phyloP scores from a whole-genome alignment of 2,797 vertebrate genomes.

The Strix occidentalis region DNA sequence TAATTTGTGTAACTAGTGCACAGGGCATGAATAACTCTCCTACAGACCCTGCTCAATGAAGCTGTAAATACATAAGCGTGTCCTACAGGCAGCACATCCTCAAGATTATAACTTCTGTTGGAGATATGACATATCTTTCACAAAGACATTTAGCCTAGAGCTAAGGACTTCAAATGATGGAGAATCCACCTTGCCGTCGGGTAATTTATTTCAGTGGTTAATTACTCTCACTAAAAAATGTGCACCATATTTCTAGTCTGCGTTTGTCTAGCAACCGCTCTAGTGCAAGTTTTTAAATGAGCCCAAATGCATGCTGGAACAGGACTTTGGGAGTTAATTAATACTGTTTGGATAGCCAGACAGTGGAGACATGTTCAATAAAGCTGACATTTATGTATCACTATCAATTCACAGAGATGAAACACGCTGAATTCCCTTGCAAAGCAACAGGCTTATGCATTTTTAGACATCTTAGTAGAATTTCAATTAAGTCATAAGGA shows the following conservation, averaged over 20 bases:
- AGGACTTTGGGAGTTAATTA: conserved; percentile 58
- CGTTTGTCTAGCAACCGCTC: neutral
- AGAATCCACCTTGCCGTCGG: conserved; percentile 13
- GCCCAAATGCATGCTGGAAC: neutral
- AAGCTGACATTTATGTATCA: conserved; percentile 52
- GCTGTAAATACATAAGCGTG: neutral
- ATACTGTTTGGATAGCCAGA: conserved; percentile 44
- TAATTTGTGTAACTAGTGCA: neutral
- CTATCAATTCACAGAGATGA: conserved; percentile 37
- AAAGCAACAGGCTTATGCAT: conserved; percentile 11
- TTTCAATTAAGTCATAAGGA: conserved; percentile 28
- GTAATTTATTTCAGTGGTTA: conserved; percentile 51
- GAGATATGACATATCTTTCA: neutral
- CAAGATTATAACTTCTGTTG: neutral
- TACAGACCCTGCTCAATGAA: neutral
- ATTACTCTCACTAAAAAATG: conserved; percentile 35
- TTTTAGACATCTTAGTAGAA: conserved; percentile 8
- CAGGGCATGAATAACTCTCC: neutral
- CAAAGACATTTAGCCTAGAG: neutral
- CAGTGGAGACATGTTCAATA: conserved; percentile 26
- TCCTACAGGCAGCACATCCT: neutral
- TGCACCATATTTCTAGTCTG: neutral
- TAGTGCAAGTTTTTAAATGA: conserved; percentile 21
- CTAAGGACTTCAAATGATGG: conserved; percentile 26
- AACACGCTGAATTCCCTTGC: neutral